Percentiles rank a stretch among this genome's conserved stretches.
phyloP scores from a whole-genome alignment of 2,113 vertebrate genomes.

The Brachyistius frenatus region DNA sequence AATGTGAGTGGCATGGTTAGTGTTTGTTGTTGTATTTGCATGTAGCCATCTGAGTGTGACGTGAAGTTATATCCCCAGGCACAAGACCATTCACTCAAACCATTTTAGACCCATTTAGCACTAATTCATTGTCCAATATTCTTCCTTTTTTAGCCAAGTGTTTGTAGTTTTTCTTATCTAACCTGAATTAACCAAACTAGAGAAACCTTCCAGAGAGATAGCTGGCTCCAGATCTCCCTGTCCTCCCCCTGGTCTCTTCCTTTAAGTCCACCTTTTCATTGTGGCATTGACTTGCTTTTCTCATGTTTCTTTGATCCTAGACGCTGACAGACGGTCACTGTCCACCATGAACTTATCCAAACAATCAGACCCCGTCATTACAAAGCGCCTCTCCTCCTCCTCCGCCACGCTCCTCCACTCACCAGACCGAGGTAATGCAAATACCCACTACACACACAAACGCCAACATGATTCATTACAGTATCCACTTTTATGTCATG shows the following conservation, averaged over 20 bases:
- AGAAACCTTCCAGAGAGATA: conserved; percentile 32
- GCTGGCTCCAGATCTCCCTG: conserved; percentile 12
- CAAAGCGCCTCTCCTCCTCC: conserved; percentile 97
- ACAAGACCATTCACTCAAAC: conserved; percentile 21
- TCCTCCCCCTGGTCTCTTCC: conserved; percentile 5
- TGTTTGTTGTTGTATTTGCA: conserved; percentile 20
- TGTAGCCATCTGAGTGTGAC: neutral
- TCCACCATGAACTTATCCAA: conserved; percentile 99
- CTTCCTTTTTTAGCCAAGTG: conserved; percentile 28
- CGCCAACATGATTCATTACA: too few species aligned
- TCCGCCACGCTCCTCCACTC: conserved; percentile 98
- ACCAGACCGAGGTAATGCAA: conserved; percentile 93
- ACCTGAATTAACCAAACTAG: conserved; percentile 45
- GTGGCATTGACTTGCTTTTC: conserved; percentile 81
- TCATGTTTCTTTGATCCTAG: conserved; percentile 82
- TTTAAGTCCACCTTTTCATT: conserved; percentile 45
- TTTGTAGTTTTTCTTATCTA: conserved; percentile 49
- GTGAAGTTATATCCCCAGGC: conserved; percentile 9
- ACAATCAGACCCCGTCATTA: conserved; percentile 95
- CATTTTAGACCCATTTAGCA: conserved; percentile 50
- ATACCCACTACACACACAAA: neutral
- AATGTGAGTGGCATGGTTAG: conserved; percentile 41
- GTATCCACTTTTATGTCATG: too few species aligned
- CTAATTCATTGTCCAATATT: conserved; percentile 46
- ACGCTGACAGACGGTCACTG: conserved; percentile 95